These are phyloP conservation scores for Brevipalpus yothersi DNA, from an alignment of 1,140 invertebrate genomes.

Conservation along the genomic window DNA sequence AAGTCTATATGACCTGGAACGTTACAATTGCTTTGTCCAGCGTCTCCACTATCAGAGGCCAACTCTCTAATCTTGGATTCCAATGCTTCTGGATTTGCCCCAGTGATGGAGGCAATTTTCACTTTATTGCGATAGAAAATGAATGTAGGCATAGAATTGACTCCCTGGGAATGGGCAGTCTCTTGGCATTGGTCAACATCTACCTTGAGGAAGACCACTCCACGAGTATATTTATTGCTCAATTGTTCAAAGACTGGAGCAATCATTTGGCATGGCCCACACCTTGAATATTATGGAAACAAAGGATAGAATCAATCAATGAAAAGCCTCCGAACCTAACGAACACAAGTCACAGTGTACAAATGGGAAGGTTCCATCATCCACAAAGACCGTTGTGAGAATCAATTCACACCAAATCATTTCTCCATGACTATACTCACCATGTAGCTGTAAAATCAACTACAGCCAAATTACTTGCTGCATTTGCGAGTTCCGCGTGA, in stretches of 20 bases:
- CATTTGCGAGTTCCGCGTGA: not conserved
- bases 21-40: constrained; percentile 1
- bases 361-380: not conserved
- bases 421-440: constrained; percentile 25
- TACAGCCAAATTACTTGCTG: constrained; percentile 58
- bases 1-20: constrained; percentile 38
- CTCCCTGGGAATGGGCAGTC: constrained; percentile 53
- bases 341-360: not conserved
- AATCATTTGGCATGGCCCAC: constrained; percentile 30
- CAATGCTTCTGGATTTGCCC: constrained; percentile 49
- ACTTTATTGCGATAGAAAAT: constrained; percentile 72
- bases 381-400: not conserved
- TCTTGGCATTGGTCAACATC: constrained; percentile 55
- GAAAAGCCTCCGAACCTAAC: not conserved
- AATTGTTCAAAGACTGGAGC: constrained; percentile 68
- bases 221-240: constrained; percentile 44
- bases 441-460: constrained; percentile 78
- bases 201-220: constrained; percentile 77
- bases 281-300: constrained; percentile 12
- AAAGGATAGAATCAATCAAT: not conserved
- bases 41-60: constrained; percentile 24
- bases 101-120: constrained; percentile 52
- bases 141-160: constrained; percentile 93
- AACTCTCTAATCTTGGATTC: constrained; percentile 74
- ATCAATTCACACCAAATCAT: not conserved